Evolutionary conservation across 1,140 invertebrate genomes (phyloP).

Genomic region (Drosophila navojoa): DNA sequence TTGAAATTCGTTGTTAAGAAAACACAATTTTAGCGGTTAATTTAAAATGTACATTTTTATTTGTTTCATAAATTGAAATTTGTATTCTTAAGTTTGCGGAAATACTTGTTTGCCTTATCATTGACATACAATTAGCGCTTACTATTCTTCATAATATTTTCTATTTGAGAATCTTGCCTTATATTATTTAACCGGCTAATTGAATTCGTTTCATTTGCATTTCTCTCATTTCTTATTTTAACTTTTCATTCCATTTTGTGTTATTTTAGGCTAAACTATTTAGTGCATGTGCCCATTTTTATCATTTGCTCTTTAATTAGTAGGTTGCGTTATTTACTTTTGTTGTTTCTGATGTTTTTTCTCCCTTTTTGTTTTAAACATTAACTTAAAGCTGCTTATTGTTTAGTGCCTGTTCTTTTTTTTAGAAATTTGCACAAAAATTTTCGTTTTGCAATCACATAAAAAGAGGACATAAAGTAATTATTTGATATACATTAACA

Average conservation of each 20-base stretch:
- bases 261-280: constrained; percentile 72
- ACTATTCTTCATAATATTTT: constrained; percentile 37
- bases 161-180: constrained; percentile 45
- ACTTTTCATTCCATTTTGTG: constrained; percentile 11
- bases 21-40: constrained; percentile 11
- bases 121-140: constrained; percentile 27
- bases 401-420: constrained; percentile 25
- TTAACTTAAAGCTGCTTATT: constrained; percentile 78
- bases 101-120: constrained; percentile 44
- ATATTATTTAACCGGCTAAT: constrained; percentile 41
- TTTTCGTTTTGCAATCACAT: constrained; percentile 65
- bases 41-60: constrained; percentile 59
- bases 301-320: constrained; percentile 58
- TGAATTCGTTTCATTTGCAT: constrained; percentile 43
- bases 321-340: constrained; percentile 41
- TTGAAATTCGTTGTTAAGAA: background rate
- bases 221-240: constrained; percentile 26
- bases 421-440: constrained; percentile 27
- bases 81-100: constrained; percentile 46
- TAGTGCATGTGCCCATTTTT: constrained; percentile 68
- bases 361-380: constrained; percentile 43
- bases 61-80: constrained; percentile 52
- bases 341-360: background rate
- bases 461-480: constrained; percentile 56
- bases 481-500: constrained; percentile 51